Evolutionary conservation across 2,797 vertebrate species (phyloP).

Genomic region (Rhabdophis nuchalis): DNA sequence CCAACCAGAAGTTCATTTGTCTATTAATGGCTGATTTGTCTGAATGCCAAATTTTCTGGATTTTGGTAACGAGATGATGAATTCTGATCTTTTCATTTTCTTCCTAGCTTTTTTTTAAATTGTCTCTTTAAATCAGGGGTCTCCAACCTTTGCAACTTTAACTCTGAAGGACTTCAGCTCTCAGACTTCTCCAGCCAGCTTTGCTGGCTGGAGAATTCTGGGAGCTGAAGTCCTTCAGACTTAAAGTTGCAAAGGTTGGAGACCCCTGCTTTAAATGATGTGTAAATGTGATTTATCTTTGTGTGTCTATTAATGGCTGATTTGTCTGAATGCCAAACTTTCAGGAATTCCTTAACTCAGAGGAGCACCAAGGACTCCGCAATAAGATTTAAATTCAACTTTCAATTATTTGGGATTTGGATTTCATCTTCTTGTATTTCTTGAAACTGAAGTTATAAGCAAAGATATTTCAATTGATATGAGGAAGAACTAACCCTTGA

Average conservation of each 20-base stretch:
- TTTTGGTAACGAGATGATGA: neutral
- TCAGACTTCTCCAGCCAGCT: no score
- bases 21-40: neutral
- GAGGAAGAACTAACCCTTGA: conserved; percentile 2
- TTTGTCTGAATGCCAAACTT: neutral
- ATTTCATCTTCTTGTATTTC: conserved; percentile 1
- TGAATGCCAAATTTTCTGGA: neutral
- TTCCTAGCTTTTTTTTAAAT: neutral
- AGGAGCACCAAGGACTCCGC: neutral
- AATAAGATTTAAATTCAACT: neutral
- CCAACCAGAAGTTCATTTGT: no score
- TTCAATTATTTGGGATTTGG: neutral
- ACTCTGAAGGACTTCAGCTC: no score
- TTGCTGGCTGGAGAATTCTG: no score
- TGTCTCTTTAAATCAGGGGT: neutral
- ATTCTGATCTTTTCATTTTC: neutral
- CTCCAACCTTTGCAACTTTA: no score
- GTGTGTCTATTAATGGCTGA: neutral
- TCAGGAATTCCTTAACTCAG: neutral
- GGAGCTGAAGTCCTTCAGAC: no score
- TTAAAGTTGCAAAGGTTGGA: no score
- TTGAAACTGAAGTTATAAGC: conserved; percentile 20
- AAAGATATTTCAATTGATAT: conserved; percentile 43
- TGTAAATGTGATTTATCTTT: neutral
- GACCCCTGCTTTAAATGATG: neutral